Percentiles rank a stretch among this genome's conserved stretches.
Conservation (phyloP, 2,888 invertebrate species). For the Coelopa pilipes region DNA sequence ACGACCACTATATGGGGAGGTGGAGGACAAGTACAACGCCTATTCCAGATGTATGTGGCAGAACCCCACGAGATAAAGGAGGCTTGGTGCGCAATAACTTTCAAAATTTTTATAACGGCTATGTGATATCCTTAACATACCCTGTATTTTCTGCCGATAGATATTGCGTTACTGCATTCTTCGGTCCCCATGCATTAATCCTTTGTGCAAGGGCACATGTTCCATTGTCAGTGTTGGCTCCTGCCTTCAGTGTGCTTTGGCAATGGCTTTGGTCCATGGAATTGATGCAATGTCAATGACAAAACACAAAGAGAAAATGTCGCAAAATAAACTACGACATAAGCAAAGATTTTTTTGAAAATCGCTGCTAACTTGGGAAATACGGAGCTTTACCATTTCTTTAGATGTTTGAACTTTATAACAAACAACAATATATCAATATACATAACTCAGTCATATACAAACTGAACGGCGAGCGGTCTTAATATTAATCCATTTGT, state of each 20-base stretch:
- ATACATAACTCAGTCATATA: no score
- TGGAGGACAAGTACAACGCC: not conserved
- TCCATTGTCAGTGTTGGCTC: not conserved
- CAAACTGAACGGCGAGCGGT: not conserved
- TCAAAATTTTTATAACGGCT: no score
- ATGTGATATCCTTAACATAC: not conserved
- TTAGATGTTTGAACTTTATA: not conserved
- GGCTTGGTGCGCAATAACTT: not conserved
- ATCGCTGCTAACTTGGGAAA: constrained; percentile 41
- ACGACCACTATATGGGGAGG: no score
- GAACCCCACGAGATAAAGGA: not conserved
- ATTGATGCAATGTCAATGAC: constrained; percentile 50
- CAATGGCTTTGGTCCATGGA: constrained; percentile 41
- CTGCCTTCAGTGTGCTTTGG: constrained; percentile 28
- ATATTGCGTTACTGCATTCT: no score
- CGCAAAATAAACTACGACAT: constrained; percentile 6
- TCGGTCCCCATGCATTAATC: not conserved
- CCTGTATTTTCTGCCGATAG: not conserved
- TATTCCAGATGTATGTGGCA: not conserved
- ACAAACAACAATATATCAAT: no score
- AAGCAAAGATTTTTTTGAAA: constrained; percentile 38
- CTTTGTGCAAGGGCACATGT: constrained; percentile 29
- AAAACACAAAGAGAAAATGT: constrained; percentile 38
- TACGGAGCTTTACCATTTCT: not conserved
- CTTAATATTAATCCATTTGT: not conserved